A percentile compares a stretch with the other conserved stretches of the same genome.
Evolutionary conservation across 2,113 vertebrate species (phyloP).

Genomic region (Amia ocellicauda): DNA sequence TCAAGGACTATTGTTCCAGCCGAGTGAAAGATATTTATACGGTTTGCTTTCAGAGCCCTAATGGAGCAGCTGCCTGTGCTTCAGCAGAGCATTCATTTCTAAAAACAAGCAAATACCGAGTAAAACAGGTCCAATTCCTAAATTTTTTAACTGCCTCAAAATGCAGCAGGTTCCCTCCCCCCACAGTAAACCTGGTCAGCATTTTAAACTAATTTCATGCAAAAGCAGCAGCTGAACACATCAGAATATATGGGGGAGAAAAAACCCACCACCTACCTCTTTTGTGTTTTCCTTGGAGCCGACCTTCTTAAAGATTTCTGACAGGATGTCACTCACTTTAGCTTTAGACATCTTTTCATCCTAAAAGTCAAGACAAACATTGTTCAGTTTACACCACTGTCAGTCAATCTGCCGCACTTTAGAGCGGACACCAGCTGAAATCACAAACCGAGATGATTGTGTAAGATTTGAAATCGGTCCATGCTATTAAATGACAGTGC

Average conservation of each 20-base stretch:
- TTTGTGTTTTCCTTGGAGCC: conserved; percentile 98
- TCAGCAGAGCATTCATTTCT: no score
- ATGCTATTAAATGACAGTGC: neutral
- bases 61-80: no score
- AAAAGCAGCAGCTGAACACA: neutral
- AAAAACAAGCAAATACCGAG: no score
- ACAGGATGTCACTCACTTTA: conserved; percentile 93
- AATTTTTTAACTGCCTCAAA: neutral
- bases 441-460: neutral
- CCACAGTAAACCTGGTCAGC: no score
- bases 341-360: conserved; percentile 92
- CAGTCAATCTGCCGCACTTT: no score
- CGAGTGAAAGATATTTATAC: no score
- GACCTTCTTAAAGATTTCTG: conserved; percentile 99
- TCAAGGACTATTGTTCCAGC: no score
- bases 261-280: conserved; percentile 66
- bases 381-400: no score
- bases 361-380: conserved; percentile 51
- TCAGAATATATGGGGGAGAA: neutral
- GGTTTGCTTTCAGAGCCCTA: no score
- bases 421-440: neutral
- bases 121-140: no score
- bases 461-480: neutral
- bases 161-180: no score
- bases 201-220: no score